Evolutionary conservation across 2,113 vertebrate species (phyloP), one percentile per base, ranked within the genome.

Genomic region (Cepphus grylle): DNA sequence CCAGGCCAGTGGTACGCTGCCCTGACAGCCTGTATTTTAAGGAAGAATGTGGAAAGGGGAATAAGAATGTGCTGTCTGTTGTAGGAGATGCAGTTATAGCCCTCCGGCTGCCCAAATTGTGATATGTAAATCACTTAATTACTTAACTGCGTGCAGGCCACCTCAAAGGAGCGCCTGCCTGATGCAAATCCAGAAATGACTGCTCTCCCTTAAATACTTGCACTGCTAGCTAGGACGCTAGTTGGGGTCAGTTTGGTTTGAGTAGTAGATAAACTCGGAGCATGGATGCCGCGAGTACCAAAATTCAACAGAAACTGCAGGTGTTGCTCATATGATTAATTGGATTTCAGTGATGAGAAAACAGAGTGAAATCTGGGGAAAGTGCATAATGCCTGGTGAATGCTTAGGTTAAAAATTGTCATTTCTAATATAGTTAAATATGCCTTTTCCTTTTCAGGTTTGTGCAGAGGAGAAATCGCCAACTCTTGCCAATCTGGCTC

Each of bases 391-490:
- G 45, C 34, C 22, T 77, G 7, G 4, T 43, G 21, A 91, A 78
- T 59, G 21, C n/a, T 73, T 82, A 74, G 11, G 36, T 55, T 83
- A 23, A 49, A 56, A 59, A 72, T 5, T 38, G 8, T 29, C 4
- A 29, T 38, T 85, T 92, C 55, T 67, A 21, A 47, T 71, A 43
- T 55, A 61, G 58, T 42, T 58, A 36, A 73, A 82, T 72, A 26
- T 5, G 50, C 16, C 63, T 73, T 79, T 84, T 97, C 26, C 74
- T 58, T 93, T 93, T 69, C 89, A 98, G 98, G 98, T 99, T 77
- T 99, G 99, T 62, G 98, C 98, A 4, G 99, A 99, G 72, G 99
- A 99, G 92, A 99, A 99, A 84, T 99, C 99, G 2, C 98, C 99
- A 72, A 99, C 99, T 0, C 98, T 99, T 34, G 98, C 99, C 90